Base-by-base conservation (phyloP, 2,888 invertebrate species). In the Glaucopsyche alexis region DNA sequence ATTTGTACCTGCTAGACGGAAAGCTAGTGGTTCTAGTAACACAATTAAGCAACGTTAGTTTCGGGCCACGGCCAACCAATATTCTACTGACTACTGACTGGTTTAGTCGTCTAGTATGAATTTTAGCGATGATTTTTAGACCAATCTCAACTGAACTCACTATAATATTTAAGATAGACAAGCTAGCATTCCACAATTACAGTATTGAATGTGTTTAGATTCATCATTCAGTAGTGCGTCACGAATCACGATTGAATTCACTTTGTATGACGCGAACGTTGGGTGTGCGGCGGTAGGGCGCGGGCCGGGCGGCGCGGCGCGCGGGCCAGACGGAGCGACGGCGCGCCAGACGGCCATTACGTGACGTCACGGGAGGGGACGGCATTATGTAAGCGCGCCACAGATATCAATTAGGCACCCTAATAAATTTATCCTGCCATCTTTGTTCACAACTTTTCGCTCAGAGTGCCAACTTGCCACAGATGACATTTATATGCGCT, bases 271-370 rank as follows among this genome's bases (percentile, higher is more conserved):
- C 29, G 29, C 29, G 29, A 4, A 29, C 75, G 74, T 75, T 71
- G 38, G 67, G 55, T 66, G 72, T 75, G 75, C 73, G 74, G 72
- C 74, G 75, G 75, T 80, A 78, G 79, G 84, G 60, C 55, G 60
- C 66, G 72, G 69, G 73, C 72, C 74, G 72, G 73, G 72, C 64
- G 74, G 70, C 29, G 73, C 72, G 74, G 73, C 73, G 72, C 73
- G 80, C 80, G 78, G 79, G 84, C 84, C 84, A 89, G 90, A 89
- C 89, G 83, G 84, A 85, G 81, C 82, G 89, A 83, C 90, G 88
- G 74, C 76, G 76, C 79, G 86, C 80, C 83, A 83, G 85, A 85
- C 85, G 78, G 84, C 86, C 83, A 86, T 88, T 85, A 86, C 79
- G 74, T 90, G 87, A 89, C 90, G 89, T 90, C 87, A 90, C 76